phyloP scores from a whole-genome alignment of 2,888 invertebrate genomes.

The Athalia cordata region DNA sequence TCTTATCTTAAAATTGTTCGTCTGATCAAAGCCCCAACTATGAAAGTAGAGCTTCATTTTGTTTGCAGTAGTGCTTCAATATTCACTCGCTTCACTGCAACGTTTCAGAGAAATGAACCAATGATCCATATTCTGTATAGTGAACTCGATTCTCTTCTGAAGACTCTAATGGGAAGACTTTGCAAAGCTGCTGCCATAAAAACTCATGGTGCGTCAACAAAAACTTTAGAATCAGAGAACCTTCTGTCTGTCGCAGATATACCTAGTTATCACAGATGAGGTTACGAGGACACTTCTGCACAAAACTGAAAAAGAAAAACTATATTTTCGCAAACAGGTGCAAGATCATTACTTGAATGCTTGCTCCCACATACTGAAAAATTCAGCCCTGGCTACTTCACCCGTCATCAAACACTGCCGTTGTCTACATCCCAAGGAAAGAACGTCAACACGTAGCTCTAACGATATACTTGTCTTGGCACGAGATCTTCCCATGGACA shows the following conservation, averaged over 20 bases:
- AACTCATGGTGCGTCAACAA: slow-evolving; percentile 39
- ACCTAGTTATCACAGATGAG: slow-evolving; percentile 34
- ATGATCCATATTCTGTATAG: slow-evolving; percentile 43
- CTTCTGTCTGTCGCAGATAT: slow-evolving; percentile 32
- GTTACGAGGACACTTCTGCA: slow-evolving; percentile 37
- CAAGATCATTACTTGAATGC: slow-evolving; percentile 43
- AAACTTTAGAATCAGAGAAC: slow-evolving; percentile 41
- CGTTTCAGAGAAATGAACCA: slow-evolving; percentile 43
- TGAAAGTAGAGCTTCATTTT: slow-evolving; percentile 45
- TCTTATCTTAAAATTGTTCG: slow-evolving; percentile 35
- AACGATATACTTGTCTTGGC: slow-evolving; percentile 43
- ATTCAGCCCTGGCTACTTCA: slow-evolving; percentile 42
- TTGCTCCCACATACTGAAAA: slow-evolving; percentile 41
- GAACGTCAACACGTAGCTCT: slow-evolving; percentile 37
- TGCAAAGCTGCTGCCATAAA: slow-evolving; percentile 18
- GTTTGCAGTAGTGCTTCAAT: slow-evolving; percentile 41
- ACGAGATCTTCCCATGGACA: slow-evolving; percentile 42
- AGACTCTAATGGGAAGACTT: slow-evolving; percentile 24
- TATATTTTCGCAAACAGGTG: slow-evolving; percentile 40
- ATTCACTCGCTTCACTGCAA: slow-evolving; percentile 39
- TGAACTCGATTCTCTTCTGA: slow-evolving; percentile 17
- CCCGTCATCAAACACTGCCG: slow-evolving; percentile 28
- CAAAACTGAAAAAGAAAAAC: slow-evolving; percentile 39
- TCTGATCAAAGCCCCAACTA: slow-evolving; percentile 39
- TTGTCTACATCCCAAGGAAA: slow-evolving; percentile 43